Evolutionary conservation across 2,797 vertebrate genomes (phyloP), one percentile per base, ranked within the genome.

Genomic region (Mormyrops boulengeri): DNA sequence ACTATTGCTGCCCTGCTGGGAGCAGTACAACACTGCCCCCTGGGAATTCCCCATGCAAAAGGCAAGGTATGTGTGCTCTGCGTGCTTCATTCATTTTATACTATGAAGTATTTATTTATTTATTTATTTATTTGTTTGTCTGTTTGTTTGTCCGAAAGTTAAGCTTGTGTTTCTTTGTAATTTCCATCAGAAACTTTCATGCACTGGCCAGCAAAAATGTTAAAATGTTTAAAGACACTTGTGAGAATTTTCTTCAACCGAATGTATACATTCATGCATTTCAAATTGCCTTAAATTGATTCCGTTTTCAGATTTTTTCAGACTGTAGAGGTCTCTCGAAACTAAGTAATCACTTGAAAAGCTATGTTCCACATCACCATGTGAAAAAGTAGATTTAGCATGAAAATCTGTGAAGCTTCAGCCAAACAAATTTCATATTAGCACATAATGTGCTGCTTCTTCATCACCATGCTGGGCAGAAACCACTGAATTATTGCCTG

Each of bases 1-100:
- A 96, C 97, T 17, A 93, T 97, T 73, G 97, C 97, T 26, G 97
- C 97, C 91, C 94, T 99, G 90, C 94, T 99, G 89, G 97, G 97
- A 53, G 96, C 96, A 0, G 96, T 97, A 89, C 97, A 97, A 85
- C 95, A 96, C 80, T 97, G 97, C 92, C 96, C 96, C n/a, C 93
- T 99, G 89, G 98, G 98, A 92, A 97, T 99, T 92, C 97, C 98
- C 8, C 97, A 98, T 90, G 94, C 93, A 89, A 98, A 96, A 93
- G 97, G 97, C 90, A 97, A 97, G 97, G 98, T 98, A 95, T 92
- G 92, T 66, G 14, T 3, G 85, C 7, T 1, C 7, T 26, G 2
- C 30, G 2, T 12, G 0, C 7, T 57, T 55, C 3, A 6, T 60
- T 41, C 17, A 55, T 52, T 50, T 85, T 8, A n/a, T 49, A 52